These are phyloP conservation scores for Neosalanx taihuensis DNA, from an alignment of 2,797 vertebrate genomes.

Conservation along the genomic window DNA sequence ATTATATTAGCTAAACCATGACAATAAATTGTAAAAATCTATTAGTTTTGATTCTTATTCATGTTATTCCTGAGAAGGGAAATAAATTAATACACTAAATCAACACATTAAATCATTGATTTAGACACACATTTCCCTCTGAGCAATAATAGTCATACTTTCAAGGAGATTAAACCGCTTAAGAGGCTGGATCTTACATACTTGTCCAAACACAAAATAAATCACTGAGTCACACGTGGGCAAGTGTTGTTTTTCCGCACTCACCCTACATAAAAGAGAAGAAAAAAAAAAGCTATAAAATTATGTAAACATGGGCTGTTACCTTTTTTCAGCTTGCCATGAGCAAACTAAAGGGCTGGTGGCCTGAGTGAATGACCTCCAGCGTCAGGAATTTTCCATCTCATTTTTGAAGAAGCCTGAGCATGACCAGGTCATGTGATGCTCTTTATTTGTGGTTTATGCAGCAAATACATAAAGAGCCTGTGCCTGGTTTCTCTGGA, in stretches of 20 bases:
- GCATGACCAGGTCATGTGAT: constrained; percentile 61
- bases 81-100: constrained; percentile 21
- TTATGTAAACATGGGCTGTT: constrained; percentile 66
- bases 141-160: constrained; percentile 56
- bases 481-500: too few species aligned
- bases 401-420: constrained; percentile 54
- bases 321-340: constrained; percentile 59
- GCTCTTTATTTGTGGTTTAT: constrained; percentile 51
- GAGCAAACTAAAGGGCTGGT: constrained; percentile 65
- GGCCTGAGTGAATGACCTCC: constrained; percentile 57
- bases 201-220: constrained; percentile 67
- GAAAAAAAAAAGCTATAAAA: constrained; percentile 59
- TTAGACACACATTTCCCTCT: constrained; percentile 39
- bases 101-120: constrained; percentile 44
- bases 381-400: constrained; percentile 67
- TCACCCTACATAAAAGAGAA: constrained; percentile 44
- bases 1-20: constrained; percentile 15
- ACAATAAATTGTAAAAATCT: constrained; percentile 40
- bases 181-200: constrained; percentile 62
- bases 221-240: constrained; percentile 48
- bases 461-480: constrained; percentile 43
- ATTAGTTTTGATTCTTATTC: constrained; percentile 26
- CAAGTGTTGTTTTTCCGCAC: constrained; percentile 59
- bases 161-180: constrained; percentile 51
- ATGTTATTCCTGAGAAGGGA: constrained; percentile 23